Base-by-base conservation (phyloP, 2,113 vertebrate genomes). In the Lepus europaeus region DNA sequence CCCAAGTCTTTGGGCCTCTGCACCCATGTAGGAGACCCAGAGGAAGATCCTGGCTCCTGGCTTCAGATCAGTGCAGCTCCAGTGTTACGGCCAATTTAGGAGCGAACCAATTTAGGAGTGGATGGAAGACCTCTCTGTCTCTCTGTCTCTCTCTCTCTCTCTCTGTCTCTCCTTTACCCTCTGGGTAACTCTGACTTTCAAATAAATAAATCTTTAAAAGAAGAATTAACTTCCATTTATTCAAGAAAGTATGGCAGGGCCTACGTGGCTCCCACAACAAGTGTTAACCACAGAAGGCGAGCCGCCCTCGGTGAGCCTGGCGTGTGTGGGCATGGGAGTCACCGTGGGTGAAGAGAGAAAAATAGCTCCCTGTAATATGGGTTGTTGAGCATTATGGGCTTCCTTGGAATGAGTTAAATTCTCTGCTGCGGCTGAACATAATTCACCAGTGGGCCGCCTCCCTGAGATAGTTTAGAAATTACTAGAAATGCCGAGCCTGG, bases 381-480 rank as follows among this genome's bases (percentile, higher is more conserved):
- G 70, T 91, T 96, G 89, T 97, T 97, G 93, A 98, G 87, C 94
- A 78, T 85, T 78, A 82, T 87, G 93, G 86, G 96, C 87, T 85
- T 87, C 90, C 69, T 95, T 0, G 0, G 90, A 97, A 95, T 93
- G 88, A 97, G 92, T 96, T 97, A 96, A 97, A 97, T 80, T 76
- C 83, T 90, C 69, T 36, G 90, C 20, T 11, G 9, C 61, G 89
- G n/a, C 85, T 96, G 61, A 87, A 92, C 23, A 0, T 87, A 82
- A 90, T 94, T 97, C 0, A 0, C 86, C 73, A 45, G 27, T 4
- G 39, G 12, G 23, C 59, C 84, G 90, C 63, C n/a, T 92, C 74
- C 59, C 66, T 82, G 45, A 16, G 36, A 45, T 82, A 61, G 66
- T 88, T 96, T 89, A 89, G 91, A 85, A 84, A 87, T 94, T 70